Evolutionary conservation across 1,140 invertebrate genomes (phyloP).

Genomic region (Eubasilissa regina): DNA sequence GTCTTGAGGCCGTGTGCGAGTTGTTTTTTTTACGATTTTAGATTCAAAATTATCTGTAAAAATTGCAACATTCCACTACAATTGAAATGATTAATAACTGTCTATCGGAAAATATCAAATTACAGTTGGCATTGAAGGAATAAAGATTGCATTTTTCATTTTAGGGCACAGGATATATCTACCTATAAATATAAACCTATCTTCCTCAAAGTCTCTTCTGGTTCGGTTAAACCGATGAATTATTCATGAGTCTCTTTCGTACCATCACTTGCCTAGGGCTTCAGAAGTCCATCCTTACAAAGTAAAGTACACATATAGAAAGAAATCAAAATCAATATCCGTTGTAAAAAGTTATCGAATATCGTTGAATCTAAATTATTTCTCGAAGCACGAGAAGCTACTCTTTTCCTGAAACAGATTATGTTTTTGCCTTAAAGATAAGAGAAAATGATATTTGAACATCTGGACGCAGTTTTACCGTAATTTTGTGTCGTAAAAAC

Average conservation of each 20-base stretch:
- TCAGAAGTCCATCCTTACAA: neutral
- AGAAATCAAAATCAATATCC: neutral
- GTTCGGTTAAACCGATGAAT: conserved; percentile 44
- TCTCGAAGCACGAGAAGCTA: neutral
- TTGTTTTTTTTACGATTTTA: too few species aligned
- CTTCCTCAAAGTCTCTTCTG: conserved; percentile 18
- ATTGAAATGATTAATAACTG: too few species aligned
- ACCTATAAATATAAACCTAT: conserved; percentile 18
- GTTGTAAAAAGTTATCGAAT: conserved; percentile 16
- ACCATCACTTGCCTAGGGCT: conserved; percentile 17
- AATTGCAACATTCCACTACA: too few species aligned
- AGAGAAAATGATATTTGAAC: neutral
- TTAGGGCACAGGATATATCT: too few species aligned
- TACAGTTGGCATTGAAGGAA: too few species aligned
- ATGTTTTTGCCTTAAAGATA: neutral
- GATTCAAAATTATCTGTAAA: too few species aligned
- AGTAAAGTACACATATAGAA: neutral
- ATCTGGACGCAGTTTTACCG: conserved; percentile 37
- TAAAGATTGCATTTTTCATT: too few species aligned
- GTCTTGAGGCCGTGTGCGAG: too few species aligned
- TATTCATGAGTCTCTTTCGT: conserved; percentile 44
- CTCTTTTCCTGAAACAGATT: neutral
- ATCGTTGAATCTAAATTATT: neutral
- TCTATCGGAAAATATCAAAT: too few species aligned
- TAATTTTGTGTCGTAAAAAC: conserved; percentile 50